A percentile compares a stretch with the other conserved stretches of the same genome.
These are phyloP conservation scores for Sipha flava DNA, from an alignment of 1,140 invertebrate genomes.

Conservation along the genomic window DNA sequence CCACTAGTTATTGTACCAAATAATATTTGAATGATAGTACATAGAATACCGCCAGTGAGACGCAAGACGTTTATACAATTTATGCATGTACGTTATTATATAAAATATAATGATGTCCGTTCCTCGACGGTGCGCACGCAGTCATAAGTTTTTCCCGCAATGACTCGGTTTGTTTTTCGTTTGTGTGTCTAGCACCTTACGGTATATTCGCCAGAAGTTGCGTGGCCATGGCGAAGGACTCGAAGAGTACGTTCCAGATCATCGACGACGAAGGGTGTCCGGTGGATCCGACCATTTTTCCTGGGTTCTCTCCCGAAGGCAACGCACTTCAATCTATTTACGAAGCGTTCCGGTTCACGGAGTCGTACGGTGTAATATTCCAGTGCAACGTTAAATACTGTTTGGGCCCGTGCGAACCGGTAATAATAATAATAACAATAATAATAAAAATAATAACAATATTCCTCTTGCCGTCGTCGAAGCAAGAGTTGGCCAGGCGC, in stretches of 20 bases:
- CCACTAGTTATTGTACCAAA: no score
- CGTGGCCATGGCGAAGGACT: slow-evolving; percentile 93
- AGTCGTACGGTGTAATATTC: slow-evolving; percentile 93
- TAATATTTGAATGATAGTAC: no score
- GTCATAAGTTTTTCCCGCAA: no score
- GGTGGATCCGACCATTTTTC: slow-evolving; percentile 86
- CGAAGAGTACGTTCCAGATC: slow-evolving; percentile 90
- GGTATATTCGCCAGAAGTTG: slow-evolving; percentile 92
- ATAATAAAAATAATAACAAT: neutral
- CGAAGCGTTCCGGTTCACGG: slow-evolving; percentile 90
- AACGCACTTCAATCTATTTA: slow-evolving; percentile 83
- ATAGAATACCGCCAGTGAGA: no score
- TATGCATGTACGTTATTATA: neutral
- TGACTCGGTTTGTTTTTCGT: no score
- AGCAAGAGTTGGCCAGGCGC: no score
- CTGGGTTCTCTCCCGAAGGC: slow-evolving; percentile 76
- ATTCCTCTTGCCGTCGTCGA: no score
- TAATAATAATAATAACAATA: slow-evolving; percentile 44
- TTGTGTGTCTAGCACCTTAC: slow-evolving; percentile 65
- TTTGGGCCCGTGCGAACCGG: slow-evolving; percentile 85
- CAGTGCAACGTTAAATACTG: slow-evolving; percentile 96
- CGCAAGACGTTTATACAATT: neutral
- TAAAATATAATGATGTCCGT: neutral
- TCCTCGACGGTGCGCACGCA: no score
- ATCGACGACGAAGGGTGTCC: slow-evolving; percentile 94